These are phyloP conservation scores for Acrobasis repandana DNA, from an alignment of 2,888 invertebrate species.

Conservation along the genomic window DNA sequence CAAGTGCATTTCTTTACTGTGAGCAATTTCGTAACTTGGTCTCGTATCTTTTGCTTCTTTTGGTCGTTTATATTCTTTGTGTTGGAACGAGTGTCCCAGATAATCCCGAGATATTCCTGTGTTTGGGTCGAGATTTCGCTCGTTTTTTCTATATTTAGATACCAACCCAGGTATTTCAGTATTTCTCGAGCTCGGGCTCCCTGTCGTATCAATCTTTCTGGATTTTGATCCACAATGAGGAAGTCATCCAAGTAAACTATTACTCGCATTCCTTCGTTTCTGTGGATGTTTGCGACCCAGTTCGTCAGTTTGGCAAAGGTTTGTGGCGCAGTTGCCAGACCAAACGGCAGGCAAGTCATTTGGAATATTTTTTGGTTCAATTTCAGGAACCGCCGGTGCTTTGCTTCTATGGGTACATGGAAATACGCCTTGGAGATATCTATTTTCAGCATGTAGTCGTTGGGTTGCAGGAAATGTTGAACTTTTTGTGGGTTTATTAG, in stretches of 20 bases:
- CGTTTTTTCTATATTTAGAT: neutral
- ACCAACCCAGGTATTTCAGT: neutral
- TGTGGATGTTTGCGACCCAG: conserved; percentile 20
- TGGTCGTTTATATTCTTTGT: neutral
- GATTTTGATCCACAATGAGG: conserved; percentile 17
- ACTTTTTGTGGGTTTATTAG: conserved; percentile 1
- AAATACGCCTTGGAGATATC: neutral
- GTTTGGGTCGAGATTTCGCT: neutral
- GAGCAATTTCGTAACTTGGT: neutral
- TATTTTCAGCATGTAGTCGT: neutral
- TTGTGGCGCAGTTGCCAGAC: conserved; percentile 21
- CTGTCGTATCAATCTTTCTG: neutral
- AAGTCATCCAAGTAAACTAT: conserved; percentile 29
- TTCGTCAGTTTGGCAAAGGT: conserved; percentile 22
- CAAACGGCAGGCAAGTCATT: conserved; percentile 26
- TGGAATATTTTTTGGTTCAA: neutral
- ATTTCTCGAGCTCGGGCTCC: neutral
- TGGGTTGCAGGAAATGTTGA: neutral
- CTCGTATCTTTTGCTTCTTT: neutral
- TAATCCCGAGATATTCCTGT: neutral
- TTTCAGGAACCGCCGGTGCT: neutral
- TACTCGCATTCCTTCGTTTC: conserved; percentile 21
- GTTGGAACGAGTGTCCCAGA: neutral
- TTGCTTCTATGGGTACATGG: neutral
- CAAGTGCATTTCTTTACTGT: neutral